Base-by-base conservation (phyloP, 2,113 vertebrate genomes). In the Macroglossus sobrinus region DNA sequence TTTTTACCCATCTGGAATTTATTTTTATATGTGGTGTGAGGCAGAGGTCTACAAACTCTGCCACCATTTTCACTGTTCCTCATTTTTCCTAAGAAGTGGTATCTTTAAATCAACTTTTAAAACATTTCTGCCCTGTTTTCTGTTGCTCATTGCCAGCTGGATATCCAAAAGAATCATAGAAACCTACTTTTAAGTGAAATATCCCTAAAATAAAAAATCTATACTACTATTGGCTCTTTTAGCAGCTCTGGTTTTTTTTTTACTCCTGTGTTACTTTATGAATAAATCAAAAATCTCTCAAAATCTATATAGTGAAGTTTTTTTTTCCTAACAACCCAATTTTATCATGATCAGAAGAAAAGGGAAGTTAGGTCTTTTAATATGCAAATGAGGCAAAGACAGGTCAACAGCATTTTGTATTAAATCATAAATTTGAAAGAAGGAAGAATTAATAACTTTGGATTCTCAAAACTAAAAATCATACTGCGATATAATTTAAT, bases 121-220 rank as follows among this genome's bases (percentile, higher is more conserved):
- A 89, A 72, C 3, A 87, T 76, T 79, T 26, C 18, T 6, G 53
- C 19, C 7, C 63, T 79, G 19, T 80, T 64, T 76, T 66, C n/a
- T 84, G n/a, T 71, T 94, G 45, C 72, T 94, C 76, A 57, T 74
- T 91, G 78, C 61, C 45, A 38, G 50, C 38, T 91, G 55, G 50
- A 40, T 82, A 91, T 86, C 40, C 89, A 84, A 96, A 96, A 95
- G 30, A 93, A 68, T 84, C 43, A 79, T 30, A 74, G 91, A 93
- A 96, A 89, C 35, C 74, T 91, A 40, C 43, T 84, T 79, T 76
- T 75, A 95, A 86, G 63, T 93, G 43, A 94, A 93, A 78, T 89
- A 89, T 89, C 45, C 50, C 81, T 78, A 80, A 94, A 95, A 82
- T 93, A 74, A 95, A 85, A 74, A 30, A 86, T 91, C 40, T 93